Percentiles rank a stretch among this genome's conserved stretches.
These are phyloP conservation scores for Aporrectodea caliginosa DNA, from an alignment of 1,140 invertebrate species.

Conservation along the genomic window DNA sequence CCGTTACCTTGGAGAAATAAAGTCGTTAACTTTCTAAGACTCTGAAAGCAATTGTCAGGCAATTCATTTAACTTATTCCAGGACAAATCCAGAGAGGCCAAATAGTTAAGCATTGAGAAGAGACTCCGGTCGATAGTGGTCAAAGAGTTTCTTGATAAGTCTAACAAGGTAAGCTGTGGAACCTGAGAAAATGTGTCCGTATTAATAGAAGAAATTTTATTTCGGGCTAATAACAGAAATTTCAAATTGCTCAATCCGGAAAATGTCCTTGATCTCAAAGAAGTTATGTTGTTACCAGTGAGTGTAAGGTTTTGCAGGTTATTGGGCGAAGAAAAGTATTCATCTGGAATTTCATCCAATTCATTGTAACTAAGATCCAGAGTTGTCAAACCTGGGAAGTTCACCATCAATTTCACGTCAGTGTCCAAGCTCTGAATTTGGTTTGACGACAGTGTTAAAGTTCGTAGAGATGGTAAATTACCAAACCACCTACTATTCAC, in stretches of 20 bases:
- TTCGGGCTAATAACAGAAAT: not conserved
- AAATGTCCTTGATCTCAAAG: not conserved
- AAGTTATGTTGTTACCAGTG: not conserved
- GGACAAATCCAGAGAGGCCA: not conserved
- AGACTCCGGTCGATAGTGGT: not conserved
- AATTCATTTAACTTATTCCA: not conserved
- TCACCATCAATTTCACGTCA: not conserved
- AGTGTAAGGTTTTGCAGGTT: not conserved
- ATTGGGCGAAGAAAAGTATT: not conserved
- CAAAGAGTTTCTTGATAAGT: not conserved
- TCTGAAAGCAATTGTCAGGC: not conserved
- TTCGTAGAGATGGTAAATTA: not conserved
- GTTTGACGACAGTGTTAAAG: not conserved
- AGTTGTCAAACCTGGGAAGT: not conserved
- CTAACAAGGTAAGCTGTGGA: not conserved
- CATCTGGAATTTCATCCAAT: not conserved
- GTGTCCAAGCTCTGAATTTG: not conserved
- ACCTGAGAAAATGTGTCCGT: not conserved
- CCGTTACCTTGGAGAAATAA: not conserved
- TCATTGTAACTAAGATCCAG: not conserved
- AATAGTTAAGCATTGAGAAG: not conserved
- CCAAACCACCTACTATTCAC: not conserved
- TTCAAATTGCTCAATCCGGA: not conserved
- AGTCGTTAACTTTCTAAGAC: not conserved
- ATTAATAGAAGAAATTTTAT: not conserved